Conservation (phyloP, 2,113 vertebrate species). For the Dasypus novemcinctus region DNA sequence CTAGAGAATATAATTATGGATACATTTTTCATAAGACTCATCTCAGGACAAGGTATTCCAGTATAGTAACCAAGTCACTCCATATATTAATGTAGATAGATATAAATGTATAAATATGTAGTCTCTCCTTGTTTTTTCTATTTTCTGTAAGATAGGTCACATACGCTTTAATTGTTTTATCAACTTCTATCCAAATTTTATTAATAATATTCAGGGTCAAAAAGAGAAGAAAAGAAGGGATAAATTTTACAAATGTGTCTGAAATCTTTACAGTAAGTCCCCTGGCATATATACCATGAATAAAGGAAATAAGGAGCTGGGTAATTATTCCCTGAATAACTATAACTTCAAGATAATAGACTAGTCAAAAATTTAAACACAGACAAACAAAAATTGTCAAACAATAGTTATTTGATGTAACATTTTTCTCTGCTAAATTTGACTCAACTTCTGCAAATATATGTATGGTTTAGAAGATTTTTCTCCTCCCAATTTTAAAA, state of each 20-base stretch:
- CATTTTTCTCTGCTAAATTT: neutral
- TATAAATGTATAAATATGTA: neutral
- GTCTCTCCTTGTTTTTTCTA: neutral
- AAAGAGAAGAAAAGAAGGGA: neutral
- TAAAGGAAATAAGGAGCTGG: neutral
- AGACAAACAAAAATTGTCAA: neutral
- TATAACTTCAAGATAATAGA: neutral
- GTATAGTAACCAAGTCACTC: neutral
- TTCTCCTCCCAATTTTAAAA: neutral
- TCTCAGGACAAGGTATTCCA: neutral
- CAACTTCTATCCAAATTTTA: neutral
- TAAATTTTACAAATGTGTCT: neutral
- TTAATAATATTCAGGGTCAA: neutral
- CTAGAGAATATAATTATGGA: neutral
- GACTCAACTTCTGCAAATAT: neutral
- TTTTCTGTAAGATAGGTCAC: neutral
- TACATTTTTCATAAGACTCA: neutral
- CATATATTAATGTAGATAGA: no score
- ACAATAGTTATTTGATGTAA: neutral
- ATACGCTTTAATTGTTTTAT: neutral
- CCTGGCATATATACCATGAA: neutral
- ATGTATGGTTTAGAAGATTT: neutral
- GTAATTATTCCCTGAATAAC: neutral
- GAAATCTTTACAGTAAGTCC: neutral
- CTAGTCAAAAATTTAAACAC: neutral